A percentile compares a stretch with the other conserved stretches of the same genome.
These are phyloP conservation scores for Sebastes variabilis DNA, from an alignment of 2,797 vertebrate species.

Conservation along the genomic window DNA sequence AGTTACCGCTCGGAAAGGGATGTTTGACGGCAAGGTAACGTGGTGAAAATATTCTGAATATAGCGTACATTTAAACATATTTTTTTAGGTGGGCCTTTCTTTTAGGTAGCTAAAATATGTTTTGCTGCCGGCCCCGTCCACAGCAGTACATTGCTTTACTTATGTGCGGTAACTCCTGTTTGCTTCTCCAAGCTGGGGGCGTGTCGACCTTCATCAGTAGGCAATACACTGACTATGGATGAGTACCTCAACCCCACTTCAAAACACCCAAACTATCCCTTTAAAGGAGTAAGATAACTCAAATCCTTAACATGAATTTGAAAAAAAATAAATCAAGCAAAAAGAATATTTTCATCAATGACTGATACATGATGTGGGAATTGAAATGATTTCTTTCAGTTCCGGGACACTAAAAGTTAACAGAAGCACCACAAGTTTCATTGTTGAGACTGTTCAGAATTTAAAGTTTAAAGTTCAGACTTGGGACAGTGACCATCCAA, in stretches of 20 bases:
- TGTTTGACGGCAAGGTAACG: too few relatives aligned
- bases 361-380: not conserved
- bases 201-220: too few relatives aligned
- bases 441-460: conserved; percentile 3
- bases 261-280: not conserved
- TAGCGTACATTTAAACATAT: too few relatives aligned
- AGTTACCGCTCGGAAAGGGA: too few relatives aligned
- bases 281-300: not conserved
- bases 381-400: not conserved
- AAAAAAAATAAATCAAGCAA: not conserved
- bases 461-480: not conserved
- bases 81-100: too few relatives aligned
- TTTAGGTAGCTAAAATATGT: too few relatives aligned
- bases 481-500: conserved; percentile 2
- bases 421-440: conserved; percentile 43
- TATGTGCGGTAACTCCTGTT: too few relatives aligned
- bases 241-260: not conserved
- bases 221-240: not conserved
- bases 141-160: not conserved
- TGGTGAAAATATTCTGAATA: too few relatives aligned
- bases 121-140: too few relatives aligned
- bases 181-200: too few relatives aligned
- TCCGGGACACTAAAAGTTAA: not conserved
- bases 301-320: not conserved
- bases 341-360: not conserved